These are phyloP conservation scores for Phortica magna DNA, from an alignment of 2,888 invertebrate species.

Conservation along the genomic window DNA sequence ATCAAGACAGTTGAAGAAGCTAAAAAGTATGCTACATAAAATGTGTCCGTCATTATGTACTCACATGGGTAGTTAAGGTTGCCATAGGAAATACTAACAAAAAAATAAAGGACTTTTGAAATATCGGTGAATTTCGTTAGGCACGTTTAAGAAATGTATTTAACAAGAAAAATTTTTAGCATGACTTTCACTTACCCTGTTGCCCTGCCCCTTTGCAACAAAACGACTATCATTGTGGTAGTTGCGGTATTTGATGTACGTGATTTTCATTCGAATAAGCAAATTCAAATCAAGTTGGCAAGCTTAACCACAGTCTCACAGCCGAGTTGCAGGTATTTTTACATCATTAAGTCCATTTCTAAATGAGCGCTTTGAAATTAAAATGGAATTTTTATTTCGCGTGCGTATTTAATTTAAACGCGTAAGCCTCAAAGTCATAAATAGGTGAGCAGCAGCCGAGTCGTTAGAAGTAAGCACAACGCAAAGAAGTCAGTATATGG, in stretches of 20 bases:
- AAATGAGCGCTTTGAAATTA: conserved; percentile 71
- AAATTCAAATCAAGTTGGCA: neutral
- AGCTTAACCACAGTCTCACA: neutral
- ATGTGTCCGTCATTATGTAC: neutral
- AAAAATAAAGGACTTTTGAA: too few relatives aligned
- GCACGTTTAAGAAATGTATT: too few relatives aligned
- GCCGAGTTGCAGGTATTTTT: conserved; percentile 51
- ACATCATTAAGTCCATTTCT: conserved; percentile 69
- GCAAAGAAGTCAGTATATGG: neutral
- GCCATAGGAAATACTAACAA: neutral
- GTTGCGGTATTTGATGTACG: conserved; percentile 64
- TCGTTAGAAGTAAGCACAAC: neutral
- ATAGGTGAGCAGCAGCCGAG: neutral
- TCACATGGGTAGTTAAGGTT: neutral
- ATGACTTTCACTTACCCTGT: neutral
- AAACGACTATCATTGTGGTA: neutral
- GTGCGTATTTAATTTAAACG: conserved; percentile 58
- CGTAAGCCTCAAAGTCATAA: conserved; percentile 16
- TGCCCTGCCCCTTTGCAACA: neutral
- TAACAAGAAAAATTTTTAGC: neutral
- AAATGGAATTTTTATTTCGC: conserved; percentile 60
- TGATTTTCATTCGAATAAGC: conserved; percentile 59
- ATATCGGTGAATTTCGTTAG: too few relatives aligned
- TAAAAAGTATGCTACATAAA: conserved; percentile 17
- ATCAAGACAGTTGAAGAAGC: neutral